Evolutionary conservation across 2,888 invertebrate genomes (phyloP).

Genomic region (Pandemis cinnamomeana): DNA sequence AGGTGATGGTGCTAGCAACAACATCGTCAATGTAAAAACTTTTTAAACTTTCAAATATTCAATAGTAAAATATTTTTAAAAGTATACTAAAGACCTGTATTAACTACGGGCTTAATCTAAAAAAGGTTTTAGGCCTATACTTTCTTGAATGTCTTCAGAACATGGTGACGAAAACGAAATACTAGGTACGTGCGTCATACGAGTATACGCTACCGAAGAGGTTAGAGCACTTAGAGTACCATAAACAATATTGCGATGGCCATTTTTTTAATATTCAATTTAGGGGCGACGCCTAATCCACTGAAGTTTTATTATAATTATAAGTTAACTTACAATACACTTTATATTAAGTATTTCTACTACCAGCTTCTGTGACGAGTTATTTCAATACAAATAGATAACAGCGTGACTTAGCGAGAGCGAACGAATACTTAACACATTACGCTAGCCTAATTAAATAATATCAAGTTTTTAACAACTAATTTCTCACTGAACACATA

Average conservation of each 20-base stretch:
- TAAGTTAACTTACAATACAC: constrained; percentile 22
- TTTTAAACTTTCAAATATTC: constrained; percentile 58
- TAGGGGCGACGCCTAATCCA: constrained; percentile 16
- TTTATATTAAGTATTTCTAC: constrained; percentile 36
- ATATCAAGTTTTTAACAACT: constrained; percentile 67
- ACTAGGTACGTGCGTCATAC: background rate
- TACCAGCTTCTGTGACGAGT: constrained; percentile 36
- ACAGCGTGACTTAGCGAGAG: constrained; percentile 55
- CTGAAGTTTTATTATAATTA: constrained; percentile 22
- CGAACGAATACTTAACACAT: constrained; percentile 56
- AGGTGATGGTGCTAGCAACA: constrained; percentile 71
- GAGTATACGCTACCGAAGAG: constrained; percentile 18
- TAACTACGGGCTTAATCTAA: constrained; percentile 78
- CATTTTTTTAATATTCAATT: constrained; percentile 11
- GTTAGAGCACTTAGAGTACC: background rate
- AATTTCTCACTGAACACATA: constrained; percentile 77
- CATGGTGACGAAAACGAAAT: constrained; percentile 7
- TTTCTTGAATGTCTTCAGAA: constrained; percentile 44
- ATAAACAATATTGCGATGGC: constrained; percentile 17
- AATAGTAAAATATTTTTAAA: constrained; percentile 67
- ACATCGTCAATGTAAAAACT: constrained; percentile 64
- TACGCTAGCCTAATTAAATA: constrained; percentile 62
- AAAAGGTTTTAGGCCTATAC: constrained; percentile 76
- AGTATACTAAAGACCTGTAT: constrained; percentile 75
- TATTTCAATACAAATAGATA: constrained; percentile 44